Base-by-base conservation (phyloP, 2,113 vertebrate genomes). In the Speoplatyrhinus poulsoni region DNA sequence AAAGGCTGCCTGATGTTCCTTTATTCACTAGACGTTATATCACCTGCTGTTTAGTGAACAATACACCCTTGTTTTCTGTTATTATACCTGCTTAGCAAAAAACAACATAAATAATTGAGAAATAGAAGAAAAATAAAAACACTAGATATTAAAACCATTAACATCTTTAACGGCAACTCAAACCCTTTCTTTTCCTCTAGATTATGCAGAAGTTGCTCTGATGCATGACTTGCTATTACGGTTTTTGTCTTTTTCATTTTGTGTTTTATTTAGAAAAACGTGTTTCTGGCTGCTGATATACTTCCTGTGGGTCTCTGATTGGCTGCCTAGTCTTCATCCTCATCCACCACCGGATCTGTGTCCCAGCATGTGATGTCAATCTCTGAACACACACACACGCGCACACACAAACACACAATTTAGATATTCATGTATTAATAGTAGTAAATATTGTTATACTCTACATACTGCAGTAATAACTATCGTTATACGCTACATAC, bases 291-390 rank as follows among this genome's bases (percentile, higher is more conserved):
- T 80, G 82, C 88, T 83, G 85, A 70, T 88, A 70, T 82, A 67
- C 79, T 85, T 82, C 82, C 81, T 88, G 80, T 59, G 81, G 78
- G 72, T 81, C 70, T 32, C 46, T 49, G 78, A 80, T 76, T 79
- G 66, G 77, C 59, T 10, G 46, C 81, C 84, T 91, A 95, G 88
- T 96, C 95, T 65, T 95, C 94, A 1, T 96, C 95, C 58, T 98
- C 96, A 0, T 98, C 96, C 0, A 93, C 94, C 85, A 95, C 95
- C 4, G 96, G 96, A 83, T 98, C 96, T 9, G 95, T 86, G 48
- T 98, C 96, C 96, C 96, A 98, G 93, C 96, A 98, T 1, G 96
- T 98, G 75, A 98, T 97, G 91, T 98, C 96, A 54, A 98, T 98
- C 91, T 98, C 96, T 98, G 85, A 57, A 17, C n/a, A 70, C 49